Conservation (phyloP, 2,888 invertebrate genomes). For the Polymixis lichenea region DNA sequence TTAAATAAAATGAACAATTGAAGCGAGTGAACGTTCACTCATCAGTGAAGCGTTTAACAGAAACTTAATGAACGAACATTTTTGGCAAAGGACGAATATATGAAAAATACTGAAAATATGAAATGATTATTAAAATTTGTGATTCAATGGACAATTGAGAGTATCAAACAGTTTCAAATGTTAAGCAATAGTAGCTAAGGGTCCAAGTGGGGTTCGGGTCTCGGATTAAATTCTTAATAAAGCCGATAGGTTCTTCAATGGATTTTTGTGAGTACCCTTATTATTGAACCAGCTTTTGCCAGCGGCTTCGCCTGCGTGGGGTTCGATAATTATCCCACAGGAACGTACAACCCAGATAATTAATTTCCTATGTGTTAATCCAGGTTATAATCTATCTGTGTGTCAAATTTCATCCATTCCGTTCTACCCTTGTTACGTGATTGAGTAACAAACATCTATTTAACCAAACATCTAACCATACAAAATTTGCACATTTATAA, state of each 20-base stretch:
- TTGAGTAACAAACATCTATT: no score
- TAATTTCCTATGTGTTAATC: no score
- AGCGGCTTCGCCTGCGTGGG: no score
- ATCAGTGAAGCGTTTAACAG: neutral
- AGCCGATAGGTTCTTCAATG: neutral
- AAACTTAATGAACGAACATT: neutral
- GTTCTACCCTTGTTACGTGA: no score
- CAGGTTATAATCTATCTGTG: no score
- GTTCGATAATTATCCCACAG: no score
- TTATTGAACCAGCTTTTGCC: neutral
- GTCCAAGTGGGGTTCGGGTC: constrained; percentile 2
- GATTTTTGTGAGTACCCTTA: no score
- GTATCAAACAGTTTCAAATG: constrained; percentile 2
- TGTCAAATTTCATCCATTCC: no score
- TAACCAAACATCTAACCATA: no score
- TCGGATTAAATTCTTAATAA: neutral
- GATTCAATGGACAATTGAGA: neutral
- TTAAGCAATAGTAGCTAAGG: constrained; percentile 9
- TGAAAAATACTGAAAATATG: constrained; percentile 12
- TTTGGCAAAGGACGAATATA: neutral
- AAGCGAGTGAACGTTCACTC: neutral
- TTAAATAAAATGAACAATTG: neutral
- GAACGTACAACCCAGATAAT: no score
- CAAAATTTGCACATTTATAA: no score
- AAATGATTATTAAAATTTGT: constrained; percentile 13